These are phyloP conservation scores for Heliconius cydno DNA, from an alignment of 2,888 invertebrate species.

Conservation along the genomic window DNA sequence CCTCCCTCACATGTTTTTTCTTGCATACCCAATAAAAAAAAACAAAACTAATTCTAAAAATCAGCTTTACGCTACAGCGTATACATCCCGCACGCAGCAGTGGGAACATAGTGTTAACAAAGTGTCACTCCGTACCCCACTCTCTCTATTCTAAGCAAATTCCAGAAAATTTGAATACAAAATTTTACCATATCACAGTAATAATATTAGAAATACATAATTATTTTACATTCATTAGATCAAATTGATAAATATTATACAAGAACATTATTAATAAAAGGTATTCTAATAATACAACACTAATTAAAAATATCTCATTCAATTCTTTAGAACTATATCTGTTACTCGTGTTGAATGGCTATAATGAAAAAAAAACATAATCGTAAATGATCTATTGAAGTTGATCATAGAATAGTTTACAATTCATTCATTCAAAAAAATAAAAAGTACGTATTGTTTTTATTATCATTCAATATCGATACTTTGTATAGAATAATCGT, in stretches of 20 bases:
- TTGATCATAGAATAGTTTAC: conserved; percentile 12
- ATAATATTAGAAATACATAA: too few species aligned
- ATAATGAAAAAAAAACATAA: background rate
- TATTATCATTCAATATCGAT: conserved; percentile 2
- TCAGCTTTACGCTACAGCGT: too few species aligned
- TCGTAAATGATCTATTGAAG: conserved; percentile 11
- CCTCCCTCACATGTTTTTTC: conserved; percentile 4
- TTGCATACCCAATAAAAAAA: background rate
- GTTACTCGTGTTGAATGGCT: background rate
- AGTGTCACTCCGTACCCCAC: too few species aligned
- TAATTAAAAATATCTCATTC: conserved; percentile 5
- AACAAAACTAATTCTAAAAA: too few species aligned
- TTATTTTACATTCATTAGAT: background rate
- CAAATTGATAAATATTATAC: background rate
- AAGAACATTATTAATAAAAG: background rate
- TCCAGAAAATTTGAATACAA: too few species aligned
- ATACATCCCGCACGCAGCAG: too few species aligned
- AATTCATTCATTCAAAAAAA: conserved; percentile 10
- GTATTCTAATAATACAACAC: background rate
- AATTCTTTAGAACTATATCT: background rate
- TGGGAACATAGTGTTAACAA: too few species aligned
- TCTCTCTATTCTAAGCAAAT: too few species aligned
- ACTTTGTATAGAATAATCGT: background rate
- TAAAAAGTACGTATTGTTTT: conserved; percentile 16
- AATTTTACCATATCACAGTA: too few species aligned